These are phyloP conservation scores for Podarcis siculus DNA, from an alignment of 2,797 vertebrate genomes.

Conservation along the genomic window DNA sequence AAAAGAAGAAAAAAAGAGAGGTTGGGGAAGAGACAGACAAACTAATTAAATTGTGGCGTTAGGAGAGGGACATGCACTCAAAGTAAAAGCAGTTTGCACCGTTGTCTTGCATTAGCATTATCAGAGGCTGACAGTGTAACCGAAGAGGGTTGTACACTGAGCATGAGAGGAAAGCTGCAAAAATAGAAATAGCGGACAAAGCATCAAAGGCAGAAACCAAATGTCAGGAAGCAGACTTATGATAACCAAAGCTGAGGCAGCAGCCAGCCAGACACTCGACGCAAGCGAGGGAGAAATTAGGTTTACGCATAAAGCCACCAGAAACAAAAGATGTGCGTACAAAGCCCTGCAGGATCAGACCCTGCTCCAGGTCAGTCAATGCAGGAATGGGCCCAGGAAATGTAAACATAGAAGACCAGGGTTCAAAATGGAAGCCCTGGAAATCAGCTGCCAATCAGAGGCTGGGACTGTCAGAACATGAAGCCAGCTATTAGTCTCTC, in stretches of 20 bases:
- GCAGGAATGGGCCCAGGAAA: too few species aligned
- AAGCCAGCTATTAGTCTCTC: too few species aligned
- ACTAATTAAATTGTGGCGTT: slow-evolving; percentile 54
- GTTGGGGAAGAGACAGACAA: slow-evolving; percentile 36
- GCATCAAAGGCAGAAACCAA: background rate
- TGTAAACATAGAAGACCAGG: background rate
- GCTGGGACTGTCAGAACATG: too few species aligned
- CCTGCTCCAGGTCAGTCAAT: background rate
- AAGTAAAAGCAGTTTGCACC: slow-evolving; percentile 29
- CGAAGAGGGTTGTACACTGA: slow-evolving; percentile 1
- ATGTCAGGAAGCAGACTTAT: slow-evolving; percentile 1
- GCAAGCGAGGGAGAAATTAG: background rate
- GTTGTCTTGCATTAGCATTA: slow-evolving; percentile 41
- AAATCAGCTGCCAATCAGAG: too few species aligned
- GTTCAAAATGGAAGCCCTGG: background rate
- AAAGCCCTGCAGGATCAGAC: background rate
- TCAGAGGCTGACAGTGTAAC: slow-evolving; percentile 6
- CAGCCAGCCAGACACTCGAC: background rate
- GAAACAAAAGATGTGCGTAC: background rate
- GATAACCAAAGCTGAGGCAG: slow-evolving; percentile 13
- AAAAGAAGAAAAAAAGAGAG: background rate
- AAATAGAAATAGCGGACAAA: slow-evolving; percentile 38
- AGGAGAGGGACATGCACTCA: slow-evolving; percentile 42
- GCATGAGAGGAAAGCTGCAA: background rate
- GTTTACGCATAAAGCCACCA: background rate